Percentiles rank a stretch among this genome's conserved stretches.
These are phyloP conservation scores for Anguilla japonica DNA, from an alignment of 2,113 vertebrate species.

Conservation along the genomic window DNA sequence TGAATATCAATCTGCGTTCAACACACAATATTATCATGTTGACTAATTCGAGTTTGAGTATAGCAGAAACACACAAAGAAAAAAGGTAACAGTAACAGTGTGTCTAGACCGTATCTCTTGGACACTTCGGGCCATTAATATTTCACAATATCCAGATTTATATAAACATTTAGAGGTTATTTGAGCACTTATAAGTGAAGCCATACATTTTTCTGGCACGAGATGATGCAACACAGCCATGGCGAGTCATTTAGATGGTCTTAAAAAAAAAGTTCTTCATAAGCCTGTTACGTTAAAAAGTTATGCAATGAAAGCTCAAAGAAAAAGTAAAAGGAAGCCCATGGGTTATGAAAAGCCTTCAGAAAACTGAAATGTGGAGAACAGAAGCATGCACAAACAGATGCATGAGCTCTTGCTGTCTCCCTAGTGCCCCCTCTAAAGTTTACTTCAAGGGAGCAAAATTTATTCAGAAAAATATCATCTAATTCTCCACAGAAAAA, in stretches of 20 bases:
- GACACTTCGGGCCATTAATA: background rate
- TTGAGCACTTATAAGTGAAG: background rate
- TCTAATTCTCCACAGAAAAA: background rate
- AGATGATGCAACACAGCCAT: background rate
- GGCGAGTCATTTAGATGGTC: too few species aligned
- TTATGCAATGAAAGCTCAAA: background rate
- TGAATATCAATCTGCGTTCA: background rate
- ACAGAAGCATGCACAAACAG: background rate
- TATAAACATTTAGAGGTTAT: background rate
- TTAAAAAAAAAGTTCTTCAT: too few species aligned
- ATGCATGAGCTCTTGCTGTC: background rate
- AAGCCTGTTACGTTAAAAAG: background rate
- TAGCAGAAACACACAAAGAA: background rate
- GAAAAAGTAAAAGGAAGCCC: slow-evolving; percentile 8
- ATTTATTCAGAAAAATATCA: slow-evolving; percentile 2
- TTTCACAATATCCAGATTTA: background rate
- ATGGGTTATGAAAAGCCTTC: slow-evolving; percentile 4
- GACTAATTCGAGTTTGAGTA: background rate
- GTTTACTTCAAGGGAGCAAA: slow-evolving; percentile 13
- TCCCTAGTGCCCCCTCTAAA: slow-evolving; percentile 9
- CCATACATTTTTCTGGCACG: background rate
- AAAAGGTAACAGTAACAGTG: background rate
- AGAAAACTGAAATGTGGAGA: background rate
- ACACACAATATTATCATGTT: background rate
- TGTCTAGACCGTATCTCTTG: background rate